phyloP scores from a whole-genome alignment of 1,140 invertebrate genomes.

The Scaptomyza pallida region DNA sequence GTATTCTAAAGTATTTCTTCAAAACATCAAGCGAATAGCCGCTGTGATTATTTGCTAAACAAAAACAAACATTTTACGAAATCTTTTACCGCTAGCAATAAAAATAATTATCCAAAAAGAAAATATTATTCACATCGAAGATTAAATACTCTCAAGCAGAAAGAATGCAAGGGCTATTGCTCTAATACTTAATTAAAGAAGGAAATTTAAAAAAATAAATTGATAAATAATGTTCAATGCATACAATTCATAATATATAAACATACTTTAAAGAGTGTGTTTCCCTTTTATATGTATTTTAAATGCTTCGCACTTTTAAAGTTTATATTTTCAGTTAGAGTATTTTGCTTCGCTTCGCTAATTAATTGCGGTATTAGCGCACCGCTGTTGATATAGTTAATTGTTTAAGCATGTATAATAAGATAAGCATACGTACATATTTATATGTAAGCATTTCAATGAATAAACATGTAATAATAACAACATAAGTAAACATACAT shows the following conservation, averaged over 20 bases:
- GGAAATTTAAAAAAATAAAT: too few relatives aligned
- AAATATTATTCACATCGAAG: not conserved
- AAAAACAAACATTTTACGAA: conserved; percentile 50
- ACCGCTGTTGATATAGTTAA: not conserved
- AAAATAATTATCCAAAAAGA: not conserved
- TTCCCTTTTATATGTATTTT: too few relatives aligned
- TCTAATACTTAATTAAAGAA: too few relatives aligned
- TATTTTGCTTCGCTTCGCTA: conserved; percentile 40
- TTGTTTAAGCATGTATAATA: too few relatives aligned
- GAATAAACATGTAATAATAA: not conserved
- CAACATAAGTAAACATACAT: not conserved
- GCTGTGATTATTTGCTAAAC: conserved; percentile 16
- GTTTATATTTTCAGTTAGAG: too few relatives aligned
- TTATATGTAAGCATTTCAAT: not conserved
- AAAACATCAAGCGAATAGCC: not conserved
- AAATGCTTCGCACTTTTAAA: too few relatives aligned
- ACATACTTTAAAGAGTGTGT: too few relatives aligned
- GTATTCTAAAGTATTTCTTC: too few relatives aligned
- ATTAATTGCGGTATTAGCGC: conserved; percentile 68
- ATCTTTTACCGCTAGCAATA: not conserved
- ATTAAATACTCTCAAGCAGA: not conserved
- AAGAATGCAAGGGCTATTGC: too few relatives aligned
- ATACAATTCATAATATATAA: too few relatives aligned
- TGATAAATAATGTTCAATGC: too few relatives aligned
- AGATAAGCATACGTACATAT: conserved; percentile 2